phyloP scores from a whole-genome alignment of 2,888 invertebrate species.

The Agelastica alni region DNA sequence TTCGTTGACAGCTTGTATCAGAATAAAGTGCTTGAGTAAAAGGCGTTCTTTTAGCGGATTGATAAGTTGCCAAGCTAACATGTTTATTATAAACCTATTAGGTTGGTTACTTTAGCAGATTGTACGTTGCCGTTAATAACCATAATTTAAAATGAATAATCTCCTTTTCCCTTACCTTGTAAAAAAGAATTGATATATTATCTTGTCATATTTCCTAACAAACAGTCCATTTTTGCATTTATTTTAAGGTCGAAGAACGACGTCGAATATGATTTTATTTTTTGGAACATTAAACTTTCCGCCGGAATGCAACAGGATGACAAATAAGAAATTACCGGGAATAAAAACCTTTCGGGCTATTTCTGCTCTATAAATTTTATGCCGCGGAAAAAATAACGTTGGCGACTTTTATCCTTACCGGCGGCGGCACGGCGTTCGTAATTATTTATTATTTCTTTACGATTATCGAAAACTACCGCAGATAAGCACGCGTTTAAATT shows the following conservation, averaged over 20 bases:
- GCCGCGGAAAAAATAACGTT: slow-evolving; percentile 5
- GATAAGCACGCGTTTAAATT: no score
- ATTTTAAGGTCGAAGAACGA: neutral
- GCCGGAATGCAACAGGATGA: slow-evolving; percentile 21
- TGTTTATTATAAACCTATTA: no score
- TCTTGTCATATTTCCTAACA: neutral
- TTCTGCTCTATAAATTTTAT: slow-evolving; percentile 21
- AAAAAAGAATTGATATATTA: slow-evolving; percentile 5
- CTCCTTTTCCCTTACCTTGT: neutral
- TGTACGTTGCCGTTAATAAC: no score
- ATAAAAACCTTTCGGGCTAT: neutral
- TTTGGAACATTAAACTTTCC: slow-evolving; percentile 21
- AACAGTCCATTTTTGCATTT: slow-evolving; percentile 4
- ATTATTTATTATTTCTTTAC: no score
- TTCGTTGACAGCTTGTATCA: no score
- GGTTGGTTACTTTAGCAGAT: no score
- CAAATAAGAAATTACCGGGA: slow-evolving; percentile 21
- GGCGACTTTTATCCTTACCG: slow-evolving; percentile 1
- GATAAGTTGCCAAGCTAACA: no score
- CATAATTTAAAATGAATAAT: neutral
- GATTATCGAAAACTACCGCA: no score
- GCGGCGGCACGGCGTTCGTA: no score
- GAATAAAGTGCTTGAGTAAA: no score
- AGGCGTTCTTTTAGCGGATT: no score
- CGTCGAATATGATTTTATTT: slow-evolving; percentile 19